These are phyloP conservation scores for Syngnathus typhle DNA, from an alignment of 2,113 vertebrate species.

Conservation along the genomic window DNA sequence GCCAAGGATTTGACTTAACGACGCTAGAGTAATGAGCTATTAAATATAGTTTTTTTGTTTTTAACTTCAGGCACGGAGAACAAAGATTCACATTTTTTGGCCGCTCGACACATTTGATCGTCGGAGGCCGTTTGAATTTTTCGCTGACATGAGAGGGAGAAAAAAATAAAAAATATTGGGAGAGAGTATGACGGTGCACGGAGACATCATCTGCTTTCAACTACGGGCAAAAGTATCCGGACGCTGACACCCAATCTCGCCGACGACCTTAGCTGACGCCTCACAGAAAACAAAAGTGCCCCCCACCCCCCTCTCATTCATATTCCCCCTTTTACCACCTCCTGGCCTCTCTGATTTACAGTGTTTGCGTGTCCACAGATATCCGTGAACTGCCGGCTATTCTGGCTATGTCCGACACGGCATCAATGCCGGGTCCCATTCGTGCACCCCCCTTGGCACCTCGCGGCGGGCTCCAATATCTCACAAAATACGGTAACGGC, in stretches of 20 bases:
- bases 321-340: slow-evolving; percentile 41
- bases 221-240: slow-evolving; percentile 36
- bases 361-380: slow-evolving; percentile 63
- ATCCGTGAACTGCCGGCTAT: slow-evolving; percentile 62
- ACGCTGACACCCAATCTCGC: slow-evolving; percentile 65
- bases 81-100: slow-evolving; percentile 15
- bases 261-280: slow-evolving; percentile 60
- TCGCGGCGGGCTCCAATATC: slow-evolving; percentile 37
- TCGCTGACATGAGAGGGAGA: slow-evolving; percentile 66
- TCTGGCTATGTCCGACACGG: slow-evolving; percentile 59
- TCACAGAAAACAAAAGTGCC: slow-evolving; percentile 33
- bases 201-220: slow-evolving; percentile 59
- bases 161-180: slow-evolving; percentile 15
- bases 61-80: slow-evolving; percentile 6
- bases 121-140: slow-evolving; percentile 35
- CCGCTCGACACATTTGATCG: slow-evolving; percentile 42
- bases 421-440: slow-evolving; percentile 54
- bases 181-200: slow-evolving; percentile 27
- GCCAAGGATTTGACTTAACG: slow-evolving; percentile 16
- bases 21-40: slow-evolving; percentile 13
- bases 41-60: slow-evolving; percentile 11
- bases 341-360: slow-evolving; percentile 58
- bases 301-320: slow-evolving; percentile 1
- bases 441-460: slow-evolving; percentile 25
- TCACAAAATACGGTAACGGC: slow-evolving; percentile 21